Evolutionary conservation across 1,140 invertebrate genomes (phyloP), one percentile per base, ranked within the genome.

Genomic region (Papilio glaucus): DNA sequence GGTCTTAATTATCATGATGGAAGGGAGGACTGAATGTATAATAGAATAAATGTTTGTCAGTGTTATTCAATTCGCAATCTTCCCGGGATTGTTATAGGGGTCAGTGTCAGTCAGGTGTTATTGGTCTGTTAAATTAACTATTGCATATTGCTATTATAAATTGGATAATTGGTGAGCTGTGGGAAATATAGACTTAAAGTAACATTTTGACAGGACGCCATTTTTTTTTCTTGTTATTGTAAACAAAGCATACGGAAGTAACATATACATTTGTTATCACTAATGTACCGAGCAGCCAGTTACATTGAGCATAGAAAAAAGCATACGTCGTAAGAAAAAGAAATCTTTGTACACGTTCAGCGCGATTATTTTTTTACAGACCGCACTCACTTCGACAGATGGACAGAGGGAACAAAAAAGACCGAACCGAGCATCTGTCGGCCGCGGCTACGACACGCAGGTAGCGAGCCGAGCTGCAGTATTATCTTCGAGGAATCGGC

Each of bases 361-460:
- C 63, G 61, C 75, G 71, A 75, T 76, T 65, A 39, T 87, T 79
- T 86, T 72, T 73, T 72, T 61, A 61, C 12, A 68, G 21, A 53
- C 73, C 70, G 49, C 70, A 79, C 74, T 82, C 78, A 81, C 80
- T 78, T 74, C 71, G 68, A 73, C 72, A 49, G 67, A 74, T 69
- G 60, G 76, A 77, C 77, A 77, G 76, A 83, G 82, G 78, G 79
- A 67, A 72, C 78, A 73, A 76, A 78, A 79, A 78, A 67, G 57
- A 18, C 12, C 49, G 26, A 73, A 80, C 57, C 60, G 60, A 72
- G 77, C 85, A 86, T 85, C 87, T 89, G 85, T 75, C 80, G 81
- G 72, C 72, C 81, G 78, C 81, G 80, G 80, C 85, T 72, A 87
- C 85, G 85, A 86, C 82, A 82, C 80, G 80, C 85, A 86, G 85